phyloP scores from a whole-genome alignment of 1,140 invertebrate species.

The Glossosoma conforme region DNA sequence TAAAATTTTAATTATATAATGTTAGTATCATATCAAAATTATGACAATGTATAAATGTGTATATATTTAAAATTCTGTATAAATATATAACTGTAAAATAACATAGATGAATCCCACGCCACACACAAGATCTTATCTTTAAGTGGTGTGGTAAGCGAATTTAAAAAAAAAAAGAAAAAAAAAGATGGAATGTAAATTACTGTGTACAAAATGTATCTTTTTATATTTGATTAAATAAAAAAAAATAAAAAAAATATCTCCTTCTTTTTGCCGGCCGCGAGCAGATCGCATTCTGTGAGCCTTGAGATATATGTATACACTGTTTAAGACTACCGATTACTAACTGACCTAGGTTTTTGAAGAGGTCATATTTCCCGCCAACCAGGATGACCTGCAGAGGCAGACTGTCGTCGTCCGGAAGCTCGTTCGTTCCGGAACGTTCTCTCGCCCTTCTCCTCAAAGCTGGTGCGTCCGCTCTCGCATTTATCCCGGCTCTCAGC shows the following conservation, averaged over 20 bases:
- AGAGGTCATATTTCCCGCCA: slow-evolving; percentile 28
- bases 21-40: too few species aligned
- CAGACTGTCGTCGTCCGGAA: background rate
- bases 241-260: background rate
- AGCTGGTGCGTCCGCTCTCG: background rate
- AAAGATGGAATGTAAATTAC: too few species aligned
- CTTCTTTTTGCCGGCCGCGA: background rate
- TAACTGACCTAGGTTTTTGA: slow-evolving; percentile 19
- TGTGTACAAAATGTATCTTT: slow-evolving; percentile 16
- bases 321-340: background rate
- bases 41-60: too few species aligned
- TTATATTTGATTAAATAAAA: slow-evolving; percentile 11
- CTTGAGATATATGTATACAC: background rate
- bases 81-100: too few species aligned
- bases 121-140: too few species aligned
- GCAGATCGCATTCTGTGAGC: background rate
- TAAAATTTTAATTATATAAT: too few species aligned
- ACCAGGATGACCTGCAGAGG: slow-evolving; percentile 17
- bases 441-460: background rate
- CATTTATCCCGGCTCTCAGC: background rate
- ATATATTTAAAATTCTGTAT: too few species aligned
- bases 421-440: background rate
- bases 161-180: too few species aligned
- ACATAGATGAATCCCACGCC: too few species aligned
- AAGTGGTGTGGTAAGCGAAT: too few species aligned